A percentile compares a stretch with the other conserved stretches of the same genome.
Evolutionary conservation across 2,888 invertebrate genomes (phyloP).

Genomic region (Lithophane semibrunnea): DNA sequence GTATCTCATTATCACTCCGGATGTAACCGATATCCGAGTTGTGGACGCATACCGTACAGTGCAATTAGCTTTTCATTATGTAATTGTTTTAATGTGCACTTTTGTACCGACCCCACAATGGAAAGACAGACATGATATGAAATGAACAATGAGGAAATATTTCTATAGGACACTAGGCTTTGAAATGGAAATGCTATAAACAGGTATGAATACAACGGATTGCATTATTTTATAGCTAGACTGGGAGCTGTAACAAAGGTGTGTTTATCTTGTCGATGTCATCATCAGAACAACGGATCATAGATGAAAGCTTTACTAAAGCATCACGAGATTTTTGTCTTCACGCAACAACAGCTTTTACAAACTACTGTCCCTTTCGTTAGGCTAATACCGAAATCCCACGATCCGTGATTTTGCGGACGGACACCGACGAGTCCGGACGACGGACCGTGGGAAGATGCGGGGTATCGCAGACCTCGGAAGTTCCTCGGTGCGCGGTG

Average conservation of each 20-base stretch:
- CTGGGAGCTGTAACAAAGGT: background rate
- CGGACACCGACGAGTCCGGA: no score
- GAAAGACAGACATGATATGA: slow-evolving; percentile 34
- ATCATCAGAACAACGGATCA: background rate
- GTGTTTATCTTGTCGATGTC: slow-evolving; percentile 3
- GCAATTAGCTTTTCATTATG: slow-evolving; percentile 65
- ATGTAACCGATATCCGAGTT: slow-evolving; percentile 68
- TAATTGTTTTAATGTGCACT: slow-evolving; percentile 58
- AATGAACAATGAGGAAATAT: slow-evolving; percentile 46
- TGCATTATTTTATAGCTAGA: slow-evolving; percentile 5
- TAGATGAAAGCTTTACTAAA: background rate
- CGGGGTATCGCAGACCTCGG: no score
- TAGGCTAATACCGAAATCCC: no score
- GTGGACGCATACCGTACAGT: slow-evolving; percentile 53
- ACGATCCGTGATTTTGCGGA: no score
- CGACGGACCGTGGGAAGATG: no score
- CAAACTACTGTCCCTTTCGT: background rate
- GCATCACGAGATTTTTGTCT: background rate
- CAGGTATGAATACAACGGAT: slow-evolving; percentile 24
- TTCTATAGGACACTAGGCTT: slow-evolving; percentile 32
- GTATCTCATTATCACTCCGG: slow-evolving; percentile 69
- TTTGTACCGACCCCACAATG: slow-evolving; percentile 41
- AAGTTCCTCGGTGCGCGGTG: no score
- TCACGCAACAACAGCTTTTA: background rate
- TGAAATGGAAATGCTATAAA: slow-evolving; percentile 31